Evolutionary conservation across 2,797 vertebrate species (phyloP), one percentile per base, ranked within the genome.

Genomic region (Myotis vivesi): DNA sequence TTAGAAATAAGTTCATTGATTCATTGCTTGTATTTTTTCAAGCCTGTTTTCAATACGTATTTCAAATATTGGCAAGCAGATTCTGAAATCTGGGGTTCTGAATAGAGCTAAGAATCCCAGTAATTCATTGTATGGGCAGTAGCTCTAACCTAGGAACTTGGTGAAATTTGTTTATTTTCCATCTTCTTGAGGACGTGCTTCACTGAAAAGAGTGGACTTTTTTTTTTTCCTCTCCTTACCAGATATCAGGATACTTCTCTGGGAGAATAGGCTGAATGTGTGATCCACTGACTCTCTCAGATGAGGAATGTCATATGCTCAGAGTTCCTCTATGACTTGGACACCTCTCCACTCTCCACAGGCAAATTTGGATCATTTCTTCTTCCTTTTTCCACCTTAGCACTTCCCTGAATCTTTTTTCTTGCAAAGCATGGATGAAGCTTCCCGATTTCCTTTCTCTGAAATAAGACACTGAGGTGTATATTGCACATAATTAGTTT

Each of bases 1-100:
- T 41, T 33, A 86, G 88, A 79, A 71, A 86, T 89, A 77, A 89
- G 5, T 20, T 57, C 25, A 44, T 38, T 83, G 20, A 86, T 79
- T 72, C 59, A 49, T 41, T 91, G 5, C 3, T 44, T 38, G 2
- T 9, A 86, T 69, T 84, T 69, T 84, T 79, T 85, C 46, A 92
- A 89, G 64, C 16, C 10, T 64, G 17, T 49, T 36, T 68, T 93
- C 69, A 88, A 62, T 30, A 62, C 5, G 8, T 69, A 83, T 68
- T 86, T 69, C 15, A 86, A 8, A 11, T 77, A 30, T 13, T 93
- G 5, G 19, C 6, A 46, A 80, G 13, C 2, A n/a, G 17, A 1
- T 59, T 83, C 13, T 83, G 8, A 80, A 93, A 49, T 84, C 30
- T 81, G 55, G 17, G 49, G 3, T 69, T 12, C 49, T 44, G 57